Conservation (phyloP, 2,797 vertebrate species). For the Sebastes umbrosus region DNA sequence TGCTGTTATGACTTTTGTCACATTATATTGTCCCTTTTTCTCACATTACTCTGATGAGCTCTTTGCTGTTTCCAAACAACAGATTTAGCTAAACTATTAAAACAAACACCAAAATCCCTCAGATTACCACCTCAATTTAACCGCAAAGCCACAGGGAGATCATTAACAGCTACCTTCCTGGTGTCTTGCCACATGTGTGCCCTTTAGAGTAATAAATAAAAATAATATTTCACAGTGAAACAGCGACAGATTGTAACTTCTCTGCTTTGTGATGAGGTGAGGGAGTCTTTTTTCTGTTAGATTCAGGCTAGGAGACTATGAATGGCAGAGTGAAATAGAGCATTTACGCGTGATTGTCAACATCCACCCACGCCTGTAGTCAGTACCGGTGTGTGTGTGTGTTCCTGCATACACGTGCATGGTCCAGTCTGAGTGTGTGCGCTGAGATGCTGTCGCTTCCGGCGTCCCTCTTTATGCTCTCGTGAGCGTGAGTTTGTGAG, state of each 20-base stretch:
- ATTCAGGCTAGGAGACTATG: slow-evolving; percentile 51
- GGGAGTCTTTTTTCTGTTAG: slow-evolving; percentile 56
- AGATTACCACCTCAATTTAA: not conserved
- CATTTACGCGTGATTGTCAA: slow-evolving; percentile 46
- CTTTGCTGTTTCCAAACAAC: slow-evolving; percentile 1
- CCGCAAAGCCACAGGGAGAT: not conserved
- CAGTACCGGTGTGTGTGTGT: not conserved
- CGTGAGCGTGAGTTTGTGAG: slow-evolving; percentile 58
- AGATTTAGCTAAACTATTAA: not conserved
- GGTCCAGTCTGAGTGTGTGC: slow-evolving; percentile 26
- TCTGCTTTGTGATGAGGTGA: slow-evolving; percentile 53
- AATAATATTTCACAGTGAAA: slow-evolving; percentile 32
- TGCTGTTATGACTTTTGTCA: not conserved
- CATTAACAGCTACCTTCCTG: slow-evolving; percentile 10
- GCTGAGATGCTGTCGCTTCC: slow-evolving; percentile 44
- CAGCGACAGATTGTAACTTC: slow-evolving; percentile 43
- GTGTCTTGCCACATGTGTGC: not conserved
- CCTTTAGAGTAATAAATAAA: slow-evolving; percentile 27
- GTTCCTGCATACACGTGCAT: not conserved
- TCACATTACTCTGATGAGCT: not conserved
- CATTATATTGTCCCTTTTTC: not conserved
- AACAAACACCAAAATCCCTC: not conserved
- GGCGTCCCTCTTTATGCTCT: slow-evolving; percentile 35
- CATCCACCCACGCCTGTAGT: slow-evolving; percentile 52
- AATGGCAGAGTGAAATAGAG: slow-evolving; percentile 62